Base-by-base conservation (phyloP, 2,797 vertebrate species). In the Danio albolineatus region DNA sequence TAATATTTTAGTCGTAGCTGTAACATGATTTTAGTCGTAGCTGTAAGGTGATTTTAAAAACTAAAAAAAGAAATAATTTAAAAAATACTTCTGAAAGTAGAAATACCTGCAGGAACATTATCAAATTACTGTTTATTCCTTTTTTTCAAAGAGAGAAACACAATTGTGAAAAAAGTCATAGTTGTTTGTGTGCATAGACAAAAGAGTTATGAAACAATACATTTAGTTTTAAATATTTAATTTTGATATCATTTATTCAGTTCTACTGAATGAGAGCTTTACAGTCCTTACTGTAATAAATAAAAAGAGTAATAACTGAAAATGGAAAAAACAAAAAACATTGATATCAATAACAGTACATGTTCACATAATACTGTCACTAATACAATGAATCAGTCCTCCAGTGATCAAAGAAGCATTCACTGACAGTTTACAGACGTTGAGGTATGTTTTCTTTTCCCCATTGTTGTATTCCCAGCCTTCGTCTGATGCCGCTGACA, bases 381-480 rank as follows among this genome's bases (percentile, higher is more conserved):
- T 21, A 19, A 67, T 19, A 54, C 61, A 73, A 44, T 49, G 1
- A 74, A 62, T 79, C 49, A 49, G 65, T 75, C 43, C 48, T 48
- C 16, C 17, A 36, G 46, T 66, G 36, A 13, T 17, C 49, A 49
- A 39, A 56, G 44, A 57, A 53, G 21, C n/a, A 56, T 14, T 2
- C 19, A 2, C 21, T n/a, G 17, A 49, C 38, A 10, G 10, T 59
- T 39, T 46, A 61, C 16, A 62, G 2, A 48, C 21, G 48, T 14
- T 13, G 16, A 10, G 1, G 44, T 60, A 56, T 36, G 19, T 69
- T 61, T 62, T 59, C 46, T 51, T 71, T 46, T 36, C 41, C 12
- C 12, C 19, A 39, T 7, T 48, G 65, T 46, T 46, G 51, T 69
- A 81, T 74, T 84, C 76, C 19, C 38, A 60, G 76, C 67, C 21